Evolutionary conservation across 1,140 invertebrate species (phyloP).

Genomic region (Geopemphigus sp.): DNA sequence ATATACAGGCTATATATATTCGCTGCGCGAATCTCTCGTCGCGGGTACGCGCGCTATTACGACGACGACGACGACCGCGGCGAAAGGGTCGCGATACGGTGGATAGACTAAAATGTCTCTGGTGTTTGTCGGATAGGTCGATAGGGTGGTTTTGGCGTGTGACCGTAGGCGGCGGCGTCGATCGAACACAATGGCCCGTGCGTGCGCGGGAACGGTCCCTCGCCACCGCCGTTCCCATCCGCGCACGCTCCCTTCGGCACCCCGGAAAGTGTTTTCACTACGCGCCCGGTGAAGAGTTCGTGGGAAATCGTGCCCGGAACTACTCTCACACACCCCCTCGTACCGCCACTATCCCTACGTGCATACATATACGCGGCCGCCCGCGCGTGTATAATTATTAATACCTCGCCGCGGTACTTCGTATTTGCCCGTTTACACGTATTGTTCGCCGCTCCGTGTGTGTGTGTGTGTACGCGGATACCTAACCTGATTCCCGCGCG

Average conservation of each 20-base stretch:
- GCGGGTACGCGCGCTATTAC: no score
- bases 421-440: background rate
- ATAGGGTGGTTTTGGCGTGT: slow-evolving; percentile 36
- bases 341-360: background rate
- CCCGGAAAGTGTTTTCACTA: slow-evolving; percentile 1
- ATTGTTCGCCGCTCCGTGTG: background rate
- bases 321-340: slow-evolving; percentile 24
- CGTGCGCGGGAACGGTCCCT: background rate
- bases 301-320: slow-evolving; percentile 37
- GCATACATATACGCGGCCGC: background rate
- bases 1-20: no score
- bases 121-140: background rate
- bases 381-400: background rate
- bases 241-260: no score
- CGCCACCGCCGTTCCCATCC: background rate
- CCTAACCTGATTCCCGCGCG: background rate
- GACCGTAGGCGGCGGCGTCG: slow-evolving; percentile 22
- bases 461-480: background rate
- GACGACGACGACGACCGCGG: no score
- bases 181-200: slow-evolving; percentile 23
- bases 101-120: no score
- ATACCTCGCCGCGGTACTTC: background rate
- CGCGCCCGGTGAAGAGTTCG: slow-evolving; percentile 17
- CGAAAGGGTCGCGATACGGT: no score
- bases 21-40: no score